Conservation (phyloP, 2,888 invertebrate species). For the Plemyria rubiginata region DNA sequence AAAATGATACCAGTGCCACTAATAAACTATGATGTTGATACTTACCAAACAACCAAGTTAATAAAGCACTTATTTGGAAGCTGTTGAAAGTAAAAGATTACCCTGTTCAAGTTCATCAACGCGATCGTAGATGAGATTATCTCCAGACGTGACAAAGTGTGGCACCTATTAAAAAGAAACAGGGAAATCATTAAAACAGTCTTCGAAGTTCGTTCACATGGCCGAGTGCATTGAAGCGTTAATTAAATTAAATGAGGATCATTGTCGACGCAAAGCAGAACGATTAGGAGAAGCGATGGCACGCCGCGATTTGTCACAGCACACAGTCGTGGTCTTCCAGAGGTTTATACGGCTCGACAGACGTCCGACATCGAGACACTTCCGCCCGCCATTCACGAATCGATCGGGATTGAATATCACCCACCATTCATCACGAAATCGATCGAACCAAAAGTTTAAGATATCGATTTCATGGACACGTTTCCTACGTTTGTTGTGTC, state of each 20-base stretch:
- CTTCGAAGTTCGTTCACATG: conserved; percentile 58
- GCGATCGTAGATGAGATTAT: conserved; percentile 41
- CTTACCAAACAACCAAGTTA: not conserved
- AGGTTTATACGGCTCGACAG: conserved; percentile 45
- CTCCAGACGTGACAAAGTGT: conserved; percentile 43
- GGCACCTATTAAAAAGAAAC: conserved; percentile 44
- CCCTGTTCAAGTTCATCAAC: conserved; percentile 39
- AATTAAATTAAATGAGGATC: conserved; percentile 77
- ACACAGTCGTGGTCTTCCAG: conserved; percentile 53
- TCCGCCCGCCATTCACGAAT: conserved; percentile 78
- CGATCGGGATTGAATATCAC: conserved; percentile 72
- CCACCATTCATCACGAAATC: conserved; percentile 77
- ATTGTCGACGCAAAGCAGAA: conserved; percentile 67
- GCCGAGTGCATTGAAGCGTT: conserved; percentile 67
- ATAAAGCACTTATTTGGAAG: conserved; percentile 31
- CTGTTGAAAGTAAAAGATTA: conserved; percentile 34
- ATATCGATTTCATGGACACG: conserved; percentile 76
- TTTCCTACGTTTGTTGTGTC: conserved; percentile 55
- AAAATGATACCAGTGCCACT: no score
- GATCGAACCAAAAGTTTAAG: conserved; percentile 72
- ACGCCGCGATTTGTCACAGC: conserved; percentile 79
- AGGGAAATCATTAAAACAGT: conserved; percentile 45
- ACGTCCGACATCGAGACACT: conserved; percentile 49
- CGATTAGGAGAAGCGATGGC: conserved; percentile 65
- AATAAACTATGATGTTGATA: not conserved